Conservation (phyloP, 1,140 invertebrate genomes). For the Acromyrmex charruanus region DNA sequence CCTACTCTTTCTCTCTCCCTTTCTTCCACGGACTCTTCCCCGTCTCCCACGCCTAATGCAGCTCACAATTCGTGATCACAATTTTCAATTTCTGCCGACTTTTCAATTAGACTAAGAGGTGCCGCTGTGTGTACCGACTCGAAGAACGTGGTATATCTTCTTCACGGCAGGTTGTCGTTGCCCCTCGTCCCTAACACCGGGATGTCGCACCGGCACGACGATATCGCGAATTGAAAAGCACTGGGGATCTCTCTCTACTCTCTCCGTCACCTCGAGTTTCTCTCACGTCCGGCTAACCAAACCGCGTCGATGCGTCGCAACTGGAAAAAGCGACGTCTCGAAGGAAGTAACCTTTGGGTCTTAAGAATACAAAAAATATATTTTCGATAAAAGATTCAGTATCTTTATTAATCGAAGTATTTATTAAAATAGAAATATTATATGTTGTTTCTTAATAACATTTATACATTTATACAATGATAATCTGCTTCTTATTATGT, state of each 20-base stretch:
- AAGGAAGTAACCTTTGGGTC: constrained; percentile 25
- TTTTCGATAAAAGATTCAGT: constrained; percentile 1
- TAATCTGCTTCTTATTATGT: not conserved
- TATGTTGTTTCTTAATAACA: not conserved
- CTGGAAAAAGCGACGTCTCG: constrained; percentile 19
- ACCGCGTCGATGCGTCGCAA: constrained; percentile 43
- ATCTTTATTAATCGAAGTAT: not conserved
- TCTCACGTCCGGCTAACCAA: constrained; percentile 53
- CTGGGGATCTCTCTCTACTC: constrained; percentile 55
- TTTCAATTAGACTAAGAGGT: constrained; percentile 87
- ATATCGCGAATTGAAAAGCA: constrained; percentile 82
- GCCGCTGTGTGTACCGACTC: constrained; percentile 76
- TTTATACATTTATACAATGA: not conserved
- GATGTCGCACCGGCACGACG: constrained; percentile 72
- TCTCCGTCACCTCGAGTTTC: constrained; percentile 20
- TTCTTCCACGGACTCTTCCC: constrained; percentile 59
- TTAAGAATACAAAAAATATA: not conserved
- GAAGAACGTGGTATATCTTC: constrained; percentile 64
- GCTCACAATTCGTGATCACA: constrained; percentile 86
- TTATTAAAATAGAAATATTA: not conserved
- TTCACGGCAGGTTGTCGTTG: constrained; percentile 75
- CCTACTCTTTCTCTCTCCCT: constrained; percentile 66
- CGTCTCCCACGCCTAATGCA: constrained; percentile 80
- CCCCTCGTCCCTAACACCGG: constrained; percentile 65
- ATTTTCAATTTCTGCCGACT: constrained; percentile 87